Evolutionary conservation across 2,797 vertebrate species (phyloP), one percentile per base, ranked within the genome.

Genomic region (Sebastes vulpes): DNA sequence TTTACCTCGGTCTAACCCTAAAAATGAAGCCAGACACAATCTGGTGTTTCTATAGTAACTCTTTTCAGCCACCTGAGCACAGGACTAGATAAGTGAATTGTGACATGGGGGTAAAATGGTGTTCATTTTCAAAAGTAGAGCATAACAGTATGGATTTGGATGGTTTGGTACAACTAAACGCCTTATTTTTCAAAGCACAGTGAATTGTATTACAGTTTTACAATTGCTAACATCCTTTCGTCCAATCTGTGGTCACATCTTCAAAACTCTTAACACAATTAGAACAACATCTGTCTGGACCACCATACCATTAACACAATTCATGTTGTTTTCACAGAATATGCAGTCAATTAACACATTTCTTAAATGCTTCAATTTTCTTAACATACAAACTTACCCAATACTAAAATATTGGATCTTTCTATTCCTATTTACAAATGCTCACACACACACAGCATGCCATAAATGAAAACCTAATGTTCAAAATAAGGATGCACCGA

Each of bases 21-120:
- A 38, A 68, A 38, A 32, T 50, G 5, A 60, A 69, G 3, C 23
- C 14, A 4, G 16, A 56, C 48, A 35, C 56, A 26, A 21, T 31
- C 18, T 60, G 54, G 6, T 73, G 70, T 74, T 80, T 54, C 42
- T 32, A 32, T 72, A 50, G 48, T 73, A 38, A 76, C 38, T 64
- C 23, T 64, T 50, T 21, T 20, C 26, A 77, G 35, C 12, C 29
- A 26, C 7, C 21, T 16, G 28, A 35, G 52, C 7, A 7, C 0
- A 32, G n/a, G 1, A 4, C 38, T 3, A 2, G 9, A 9, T 0
- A n/a, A 60, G 2, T 23, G n/a, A 70, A 70, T 20, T 46, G n/a
- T 67, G 21, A 48, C 42, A n/a, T 48, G 16, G 35, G 4, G 2
- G 10, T n/a, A 5, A 18, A 61, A 67, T n/a, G 12, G 1, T 9